phyloP scores from a whole-genome alignment of 2,888 invertebrate species.

The Microplitis deprimator region DNA sequence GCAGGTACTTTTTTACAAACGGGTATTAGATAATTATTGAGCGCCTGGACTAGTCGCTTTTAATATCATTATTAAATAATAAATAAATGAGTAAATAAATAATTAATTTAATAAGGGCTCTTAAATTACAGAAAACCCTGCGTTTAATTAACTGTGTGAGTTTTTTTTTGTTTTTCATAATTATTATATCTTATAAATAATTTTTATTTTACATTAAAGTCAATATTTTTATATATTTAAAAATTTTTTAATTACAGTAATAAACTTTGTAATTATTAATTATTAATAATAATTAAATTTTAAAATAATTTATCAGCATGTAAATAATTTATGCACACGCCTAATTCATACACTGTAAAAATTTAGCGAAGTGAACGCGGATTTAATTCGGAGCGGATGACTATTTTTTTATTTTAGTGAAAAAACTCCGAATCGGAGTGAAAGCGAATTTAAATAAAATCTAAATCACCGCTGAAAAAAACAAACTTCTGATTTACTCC shows the following conservation, averaged over 20 bases:
- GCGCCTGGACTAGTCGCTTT: neutral
- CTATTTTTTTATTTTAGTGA: no score
- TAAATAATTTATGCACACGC: slow-evolving; percentile 2
- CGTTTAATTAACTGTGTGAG: slow-evolving; percentile 13
- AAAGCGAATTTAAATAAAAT: no score
- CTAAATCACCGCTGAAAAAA: no score
- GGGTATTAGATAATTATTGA: neutral
- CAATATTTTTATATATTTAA: no score
- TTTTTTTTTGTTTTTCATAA: slow-evolving; percentile 5
- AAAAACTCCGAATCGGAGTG: no score
- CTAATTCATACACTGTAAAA: neutral
- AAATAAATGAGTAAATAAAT: neutral
- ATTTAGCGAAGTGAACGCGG: no score
- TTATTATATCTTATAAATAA: neutral
- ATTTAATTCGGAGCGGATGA: no score
- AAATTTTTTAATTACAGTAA: no score
- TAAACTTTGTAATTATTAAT: no score
- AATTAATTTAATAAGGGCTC: neutral
- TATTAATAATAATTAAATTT: neutral
- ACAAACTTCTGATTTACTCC: no score
- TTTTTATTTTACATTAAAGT: neutral
- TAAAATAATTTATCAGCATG: neutral
- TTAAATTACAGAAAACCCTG: neutral
- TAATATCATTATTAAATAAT: neutral
- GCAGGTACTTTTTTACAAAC: slow-evolving; percentile 60